A percentile compares a stretch with the other conserved stretches of the same genome.
Evolutionary conservation across 2,113 vertebrate genomes (phyloP).

Genomic region (Saguinus midas): DNA sequence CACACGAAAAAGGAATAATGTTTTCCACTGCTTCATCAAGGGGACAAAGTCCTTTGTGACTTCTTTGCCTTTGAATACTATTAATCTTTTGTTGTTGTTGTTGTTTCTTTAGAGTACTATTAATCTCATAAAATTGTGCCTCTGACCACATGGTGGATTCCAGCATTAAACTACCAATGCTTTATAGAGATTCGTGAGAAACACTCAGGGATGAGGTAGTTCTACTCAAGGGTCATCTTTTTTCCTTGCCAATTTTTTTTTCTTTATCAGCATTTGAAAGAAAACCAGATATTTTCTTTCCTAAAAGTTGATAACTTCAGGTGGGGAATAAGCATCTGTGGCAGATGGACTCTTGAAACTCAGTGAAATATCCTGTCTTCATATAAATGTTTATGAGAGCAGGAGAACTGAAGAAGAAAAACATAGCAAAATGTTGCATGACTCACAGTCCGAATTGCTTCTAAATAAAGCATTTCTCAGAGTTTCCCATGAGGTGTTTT

Average conservation of each 20-base stretch:
- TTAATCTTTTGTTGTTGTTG: no score
- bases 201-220: not conserved
- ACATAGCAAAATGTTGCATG: conserved; percentile 49
- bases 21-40: not conserved
- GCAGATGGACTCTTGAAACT: not conserved
- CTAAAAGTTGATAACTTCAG: conserved; percentile 41
- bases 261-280: conserved; percentile 23
- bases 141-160: not conserved
- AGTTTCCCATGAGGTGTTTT: conserved; percentile 67
- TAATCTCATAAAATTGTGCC: not conserved
- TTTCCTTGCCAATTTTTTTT: not conserved
- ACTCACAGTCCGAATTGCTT: conserved; percentile 59
- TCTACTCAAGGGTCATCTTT: not conserved
- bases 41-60: not conserved
- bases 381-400: conserved; percentile 64
- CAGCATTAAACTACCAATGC: fast-evolving
- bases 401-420: conserved; percentile 40
- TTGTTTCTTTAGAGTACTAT: not conserved
- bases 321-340: conserved; percentile 28
- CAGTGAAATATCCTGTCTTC: conserved; percentile 55
- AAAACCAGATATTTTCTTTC: conserved; percentile 47
- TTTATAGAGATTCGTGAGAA: not conserved
- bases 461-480: conserved; percentile 71
- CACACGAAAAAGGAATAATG: not conserved
- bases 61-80: not conserved